phyloP scores from a whole-genome alignment of 2,797 vertebrate genomes.

The Malacoctenus gilli region DNA sequence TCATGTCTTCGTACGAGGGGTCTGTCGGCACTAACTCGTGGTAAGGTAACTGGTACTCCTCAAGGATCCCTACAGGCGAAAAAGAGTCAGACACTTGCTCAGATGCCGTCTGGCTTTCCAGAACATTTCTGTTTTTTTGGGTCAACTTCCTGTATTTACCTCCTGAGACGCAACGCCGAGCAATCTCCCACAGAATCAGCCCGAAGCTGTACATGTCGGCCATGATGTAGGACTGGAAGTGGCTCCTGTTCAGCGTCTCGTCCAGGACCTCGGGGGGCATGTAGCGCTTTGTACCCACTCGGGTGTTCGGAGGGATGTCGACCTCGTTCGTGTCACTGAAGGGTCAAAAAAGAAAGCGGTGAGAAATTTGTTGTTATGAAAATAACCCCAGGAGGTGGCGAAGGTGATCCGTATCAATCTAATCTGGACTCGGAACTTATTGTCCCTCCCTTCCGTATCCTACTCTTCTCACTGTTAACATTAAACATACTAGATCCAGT shows the following conservation, averaged over 20 bases:
- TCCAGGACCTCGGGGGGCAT: slow-evolving; percentile 98
- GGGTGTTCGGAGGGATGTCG: slow-evolving; percentile 94
- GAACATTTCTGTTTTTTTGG: not conserved
- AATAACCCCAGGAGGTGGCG: no score
- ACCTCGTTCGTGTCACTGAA: slow-evolving; percentile 95
- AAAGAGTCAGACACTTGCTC: no score
- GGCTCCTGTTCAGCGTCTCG: slow-evolving; percentile 92
- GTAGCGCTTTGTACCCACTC: slow-evolving; percentile 96
- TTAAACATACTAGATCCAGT: no score
- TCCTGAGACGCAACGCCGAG: slow-evolving; percentile 93
- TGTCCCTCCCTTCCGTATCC: no score
- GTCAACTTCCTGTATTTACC: slow-evolving; percentile 74
- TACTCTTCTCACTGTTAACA: no score
- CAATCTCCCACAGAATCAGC: slow-evolving; percentile 97
- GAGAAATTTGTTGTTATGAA: not conserved
- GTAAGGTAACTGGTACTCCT: slow-evolving; percentile 96
- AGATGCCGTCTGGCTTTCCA: no score
- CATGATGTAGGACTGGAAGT: slow-evolving; percentile 98
- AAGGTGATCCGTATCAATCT: no score
- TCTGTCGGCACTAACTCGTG: slow-evolving; percentile 93
- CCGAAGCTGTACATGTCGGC: slow-evolving; percentile 99
- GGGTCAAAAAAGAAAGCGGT: slow-evolving; percentile 11
- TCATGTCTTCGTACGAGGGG: slow-evolving; percentile 97
- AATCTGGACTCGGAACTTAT: no score
- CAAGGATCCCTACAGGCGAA: slow-evolving; percentile 87